Evolutionary conservation across 1,140 invertebrate genomes (phyloP).

Genomic region (Trypoxylus dichotomus): DNA sequence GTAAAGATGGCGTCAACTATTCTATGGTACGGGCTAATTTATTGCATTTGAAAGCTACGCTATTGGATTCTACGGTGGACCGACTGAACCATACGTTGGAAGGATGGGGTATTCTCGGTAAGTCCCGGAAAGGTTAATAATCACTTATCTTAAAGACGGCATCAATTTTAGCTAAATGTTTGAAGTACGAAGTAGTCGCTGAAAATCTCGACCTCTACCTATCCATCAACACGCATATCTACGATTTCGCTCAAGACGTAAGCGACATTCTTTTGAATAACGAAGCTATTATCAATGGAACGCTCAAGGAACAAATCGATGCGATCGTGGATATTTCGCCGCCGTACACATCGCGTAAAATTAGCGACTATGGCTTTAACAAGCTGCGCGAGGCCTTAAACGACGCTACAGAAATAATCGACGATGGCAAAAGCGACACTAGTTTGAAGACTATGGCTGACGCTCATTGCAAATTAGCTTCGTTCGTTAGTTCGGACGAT

Average conservation of each 20-base stretch:
- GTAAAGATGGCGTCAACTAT: conserved; percentile 16
- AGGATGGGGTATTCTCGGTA: conserved; percentile 12
- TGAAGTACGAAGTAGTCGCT: background rate
- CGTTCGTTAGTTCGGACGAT: background rate
- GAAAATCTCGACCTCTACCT: background rate
- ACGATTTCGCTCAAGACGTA: conserved; percentile 30
- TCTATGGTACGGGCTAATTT: background rate
- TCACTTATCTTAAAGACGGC: too few relatives aligned
- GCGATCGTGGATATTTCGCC: background rate
- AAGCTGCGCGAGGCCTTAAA: background rate
- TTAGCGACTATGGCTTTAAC: background rate
- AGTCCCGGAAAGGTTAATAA: too few relatives aligned
- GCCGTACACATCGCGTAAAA: background rate
- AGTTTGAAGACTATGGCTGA: conserved; percentile 28
- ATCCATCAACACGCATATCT: background rate
- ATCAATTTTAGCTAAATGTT: background rate
- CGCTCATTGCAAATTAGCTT: conserved; percentile 42
- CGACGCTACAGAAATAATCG: background rate
- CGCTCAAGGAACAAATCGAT: background rate
- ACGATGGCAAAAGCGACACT: background rate
- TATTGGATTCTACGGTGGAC: background rate
- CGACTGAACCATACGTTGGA: background rate
- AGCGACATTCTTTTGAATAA: background rate
- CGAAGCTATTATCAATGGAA: background rate
- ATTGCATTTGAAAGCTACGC: background rate